Percentiles rank a stretch among this genome's conserved stretches.
Evolutionary conservation across 1,140 invertebrate species (phyloP).

Genomic region (Tetranychus urticae): DNA sequence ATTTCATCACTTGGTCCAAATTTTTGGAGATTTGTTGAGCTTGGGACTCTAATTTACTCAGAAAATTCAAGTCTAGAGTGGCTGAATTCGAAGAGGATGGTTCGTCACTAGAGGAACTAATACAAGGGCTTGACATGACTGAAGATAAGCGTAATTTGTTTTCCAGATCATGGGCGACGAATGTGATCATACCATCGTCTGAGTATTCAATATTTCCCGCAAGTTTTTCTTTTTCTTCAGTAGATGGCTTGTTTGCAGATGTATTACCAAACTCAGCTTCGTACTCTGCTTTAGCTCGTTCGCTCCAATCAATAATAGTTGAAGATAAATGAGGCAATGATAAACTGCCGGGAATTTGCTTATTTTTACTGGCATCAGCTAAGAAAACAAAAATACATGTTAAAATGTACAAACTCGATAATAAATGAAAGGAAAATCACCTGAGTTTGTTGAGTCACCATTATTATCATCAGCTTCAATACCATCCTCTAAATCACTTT

Average conservation of each 20-base stretch:
- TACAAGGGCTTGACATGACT: background rate
- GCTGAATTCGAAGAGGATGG: background rate
- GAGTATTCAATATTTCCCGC: background rate
- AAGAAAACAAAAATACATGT: background rate
- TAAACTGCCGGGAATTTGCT: background rate
- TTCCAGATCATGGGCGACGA: background rate
- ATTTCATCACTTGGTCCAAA: background rate
- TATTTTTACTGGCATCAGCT: background rate
- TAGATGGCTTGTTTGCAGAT: background rate
- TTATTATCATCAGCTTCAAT: background rate
- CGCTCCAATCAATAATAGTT: slow-evolving; percentile 1
- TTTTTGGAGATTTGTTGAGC: background rate
- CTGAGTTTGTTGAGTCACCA: background rate
- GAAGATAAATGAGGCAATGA: slow-evolving; percentile 4
- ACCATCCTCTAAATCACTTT: background rate
- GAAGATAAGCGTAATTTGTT: background rate
- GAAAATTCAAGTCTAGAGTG: background rate
- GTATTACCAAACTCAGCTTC: background rate
- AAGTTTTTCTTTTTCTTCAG: background rate
- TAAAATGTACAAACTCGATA: background rate
- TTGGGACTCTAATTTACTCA: slow-evolving; percentile 3
- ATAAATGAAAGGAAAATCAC: background rate
- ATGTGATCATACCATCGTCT: background rate
- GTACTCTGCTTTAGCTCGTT: background rate
- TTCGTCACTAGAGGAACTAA: background rate